A percentile compares a stretch with the other conserved stretches of the same genome.
phyloP scores from a whole-genome alignment of 1,140 invertebrate species.

The Ceratosolen solmsi region DNA sequence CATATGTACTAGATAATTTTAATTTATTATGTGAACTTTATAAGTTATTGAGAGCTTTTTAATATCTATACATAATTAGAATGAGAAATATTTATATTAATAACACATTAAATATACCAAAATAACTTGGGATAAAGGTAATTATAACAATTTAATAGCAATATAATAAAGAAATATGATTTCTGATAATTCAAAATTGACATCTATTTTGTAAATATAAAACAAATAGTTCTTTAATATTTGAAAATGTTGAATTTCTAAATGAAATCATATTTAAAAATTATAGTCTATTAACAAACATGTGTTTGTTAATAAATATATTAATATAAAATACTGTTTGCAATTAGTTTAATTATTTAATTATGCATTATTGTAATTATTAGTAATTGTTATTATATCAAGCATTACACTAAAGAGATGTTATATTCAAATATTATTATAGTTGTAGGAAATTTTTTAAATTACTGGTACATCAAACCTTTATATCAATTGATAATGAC shows the following conservation, averaged over 20 bases:
- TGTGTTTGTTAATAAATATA: too few species aligned
- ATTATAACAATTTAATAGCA: neutral
- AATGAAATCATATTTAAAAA: neutral
- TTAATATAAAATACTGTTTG: neutral
- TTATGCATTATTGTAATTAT: neutral
- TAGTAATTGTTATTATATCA: neutral
- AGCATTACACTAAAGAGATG: too few species aligned
- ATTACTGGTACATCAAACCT: neutral
- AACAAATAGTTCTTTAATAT: too few species aligned
- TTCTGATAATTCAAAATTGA: slow-evolving; percentile 5
- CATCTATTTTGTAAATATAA: neutral
- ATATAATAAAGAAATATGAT: neutral
- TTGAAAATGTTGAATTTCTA: neutral
- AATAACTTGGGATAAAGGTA: neutral
- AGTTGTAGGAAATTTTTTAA: too few species aligned
- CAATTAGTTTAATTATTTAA: too few species aligned
- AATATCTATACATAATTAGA: neutral
- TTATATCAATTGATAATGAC: too few species aligned
- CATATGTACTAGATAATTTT: neutral
- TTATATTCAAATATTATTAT: too few species aligned
- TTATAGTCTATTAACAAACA: neutral
- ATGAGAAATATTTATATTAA: neutral
- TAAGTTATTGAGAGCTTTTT: neutral
- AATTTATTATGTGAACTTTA: neutral
- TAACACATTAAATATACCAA: neutral